A percentile compares a stretch with the other conserved stretches of the same genome.
Conservation (phyloP, 2,888 invertebrate genomes). For the Phorcus lineatus region DNA sequence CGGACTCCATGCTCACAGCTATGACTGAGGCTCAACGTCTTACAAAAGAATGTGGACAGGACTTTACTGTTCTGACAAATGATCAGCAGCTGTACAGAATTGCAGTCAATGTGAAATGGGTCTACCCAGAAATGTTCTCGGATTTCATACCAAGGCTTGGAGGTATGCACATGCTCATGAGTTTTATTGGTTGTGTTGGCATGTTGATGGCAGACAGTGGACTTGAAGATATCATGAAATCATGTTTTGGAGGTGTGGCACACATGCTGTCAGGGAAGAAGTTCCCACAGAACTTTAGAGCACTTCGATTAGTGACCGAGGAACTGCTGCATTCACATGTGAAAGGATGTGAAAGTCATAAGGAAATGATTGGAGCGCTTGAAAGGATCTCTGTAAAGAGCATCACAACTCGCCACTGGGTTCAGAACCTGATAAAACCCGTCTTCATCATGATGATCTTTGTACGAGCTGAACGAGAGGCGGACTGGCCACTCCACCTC, state of each 20-base stretch:
- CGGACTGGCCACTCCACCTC: slow-evolving; percentile 39
- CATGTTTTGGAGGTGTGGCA: slow-evolving; percentile 33
- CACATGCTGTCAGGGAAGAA: slow-evolving; percentile 50
- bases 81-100: slow-evolving; percentile 49
- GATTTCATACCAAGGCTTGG: slow-evolving; percentile 33
- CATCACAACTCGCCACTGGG: slow-evolving; percentile 31
- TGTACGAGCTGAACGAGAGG: neutral
- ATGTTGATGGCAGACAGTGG: slow-evolving; percentile 36
- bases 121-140: slow-evolving; percentile 23
- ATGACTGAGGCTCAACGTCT: slow-evolving; percentile 38
- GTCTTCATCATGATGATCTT: slow-evolving; percentile 32
- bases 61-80: slow-evolving; percentile 29
- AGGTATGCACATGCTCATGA: slow-evolving; percentile 42
- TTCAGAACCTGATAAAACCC: slow-evolving; percentile 35
- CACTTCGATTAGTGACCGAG: slow-evolving; percentile 39
- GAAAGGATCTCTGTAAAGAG: neutral
- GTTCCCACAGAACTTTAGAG: slow-evolving; percentile 49
- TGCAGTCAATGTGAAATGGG: slow-evolving; percentile 42
- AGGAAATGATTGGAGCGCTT: neutral
- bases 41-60: slow-evolving; percentile 31
- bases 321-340: slow-evolving; percentile 37
- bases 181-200: slow-evolving; percentile 40
- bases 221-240: slow-evolving; percentile 32
- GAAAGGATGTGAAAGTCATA: neutral
- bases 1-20: slow-evolving; percentile 34